Conservation (phyloP, 1,140 invertebrate genomes). For the Periplaneta americana region DNA sequence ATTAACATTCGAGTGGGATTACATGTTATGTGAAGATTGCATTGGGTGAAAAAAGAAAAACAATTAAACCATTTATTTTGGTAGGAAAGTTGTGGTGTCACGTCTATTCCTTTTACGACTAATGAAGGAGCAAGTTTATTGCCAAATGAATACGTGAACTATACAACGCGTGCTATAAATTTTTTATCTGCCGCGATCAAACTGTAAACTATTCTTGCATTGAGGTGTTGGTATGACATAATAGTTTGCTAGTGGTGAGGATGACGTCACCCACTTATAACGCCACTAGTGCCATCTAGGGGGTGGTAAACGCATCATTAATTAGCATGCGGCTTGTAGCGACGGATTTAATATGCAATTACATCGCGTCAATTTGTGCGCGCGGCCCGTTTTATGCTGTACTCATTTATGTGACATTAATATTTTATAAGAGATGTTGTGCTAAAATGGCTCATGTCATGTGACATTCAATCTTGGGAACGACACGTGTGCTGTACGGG, state of each 20-base stretch:
- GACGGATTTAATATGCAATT: background rate
- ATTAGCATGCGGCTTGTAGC: background rate
- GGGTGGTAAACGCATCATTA: background rate
- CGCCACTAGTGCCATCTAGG: background rate
- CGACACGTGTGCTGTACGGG: no score
- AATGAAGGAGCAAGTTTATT: no score
- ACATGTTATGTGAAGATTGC: no score
- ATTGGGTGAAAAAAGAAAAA: no score
- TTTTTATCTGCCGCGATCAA: no score
- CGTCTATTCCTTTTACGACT: no score
- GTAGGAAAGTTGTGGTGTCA: no score
- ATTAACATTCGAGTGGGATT: no score
- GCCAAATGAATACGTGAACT: no score
- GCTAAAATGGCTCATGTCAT: background rate
- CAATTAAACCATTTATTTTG: no score
- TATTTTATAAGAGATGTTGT: background rate
- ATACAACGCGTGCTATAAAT: no score
- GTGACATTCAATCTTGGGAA: background rate
- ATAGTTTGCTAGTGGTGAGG: background rate
- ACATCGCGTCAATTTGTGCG: background rate
- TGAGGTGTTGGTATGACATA: background rate
- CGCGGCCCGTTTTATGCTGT: background rate
- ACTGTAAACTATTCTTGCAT: background rate
- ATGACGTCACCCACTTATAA: background rate
- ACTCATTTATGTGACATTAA: background rate